A percentile compares a stretch with the other conserved stretches of the same genome.
phyloP scores from a whole-genome alignment of 2,888 invertebrate species.

The Drosophila anomalata region DNA sequence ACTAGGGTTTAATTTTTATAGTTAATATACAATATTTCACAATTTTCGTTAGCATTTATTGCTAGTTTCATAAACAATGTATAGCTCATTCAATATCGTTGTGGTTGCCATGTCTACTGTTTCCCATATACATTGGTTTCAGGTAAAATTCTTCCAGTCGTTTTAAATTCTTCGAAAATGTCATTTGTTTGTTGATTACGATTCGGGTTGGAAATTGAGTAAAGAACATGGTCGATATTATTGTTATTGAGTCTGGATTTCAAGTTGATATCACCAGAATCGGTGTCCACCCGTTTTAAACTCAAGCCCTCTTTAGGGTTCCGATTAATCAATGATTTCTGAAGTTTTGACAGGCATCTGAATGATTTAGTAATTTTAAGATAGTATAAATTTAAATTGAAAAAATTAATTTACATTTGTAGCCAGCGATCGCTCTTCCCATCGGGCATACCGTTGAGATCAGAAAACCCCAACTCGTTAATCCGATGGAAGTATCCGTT shows the following conservation, averaged over 20 bases:
- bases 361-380: too few relatives aligned
- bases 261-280: constrained; percentile 25
- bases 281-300: constrained; percentile 54
- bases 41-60: too few relatives aligned
- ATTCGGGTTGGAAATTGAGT: constrained; percentile 58
- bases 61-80: too few relatives aligned
- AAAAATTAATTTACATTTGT: constrained; percentile 71
- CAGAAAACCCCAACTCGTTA: constrained; percentile 66
- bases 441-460: constrained; percentile 76
- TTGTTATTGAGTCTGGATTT: constrained; percentile 55
- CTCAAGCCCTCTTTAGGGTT: constrained; percentile 53
- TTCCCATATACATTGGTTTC: constrained; percentile 56
- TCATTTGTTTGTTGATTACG: constrained; percentile 80
- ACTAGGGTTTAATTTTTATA: too few relatives aligned
- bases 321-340: constrained; percentile 72
- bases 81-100: too few relatives aligned
- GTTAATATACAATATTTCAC: too few relatives aligned
- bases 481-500: constrained; percentile 52
- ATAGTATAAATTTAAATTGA: too few relatives aligned
- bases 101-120: neutral
- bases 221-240: constrained; percentile 57
- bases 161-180: constrained; percentile 74
- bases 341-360: constrained; percentile 81
- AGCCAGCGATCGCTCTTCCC: constrained; percentile 68
- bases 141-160: constrained; percentile 35